Base-by-base conservation (phyloP, 2,113 vertebrate genomes). In the Sciurus niger region DNA sequence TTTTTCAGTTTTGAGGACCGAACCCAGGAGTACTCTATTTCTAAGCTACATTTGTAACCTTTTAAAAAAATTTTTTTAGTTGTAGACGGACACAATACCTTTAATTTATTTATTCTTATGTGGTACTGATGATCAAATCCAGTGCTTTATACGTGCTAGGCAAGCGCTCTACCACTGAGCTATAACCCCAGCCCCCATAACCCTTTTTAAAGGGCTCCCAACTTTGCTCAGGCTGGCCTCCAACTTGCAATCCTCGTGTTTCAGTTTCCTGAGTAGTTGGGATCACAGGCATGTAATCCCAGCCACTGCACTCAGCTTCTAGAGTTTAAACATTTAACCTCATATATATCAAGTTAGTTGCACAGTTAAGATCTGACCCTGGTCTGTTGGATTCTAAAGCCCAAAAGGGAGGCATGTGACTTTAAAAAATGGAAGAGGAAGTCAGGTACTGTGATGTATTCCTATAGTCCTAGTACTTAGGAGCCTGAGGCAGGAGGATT, bases 241-340 rank as follows among this genome's bases (percentile, higher is more conserved):
- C 30, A 68, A 68, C 32, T 67, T 67, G 65, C 16, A 34, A 17
- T 34, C 65, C 32, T 68, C 32, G 14, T 68, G 3, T 30, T 68
- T 34, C 30, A 68, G 32, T 34, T 68, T 68, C 20, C 65, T 16
- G 32, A 68, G 65, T 68, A 68, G 32, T 6, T 34, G 32, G 32
- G 65, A 68, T 68, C 32, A 68, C 32, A 68, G 13, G 14, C 63
- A 9, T 28, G 8, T 65, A 28, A 65, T 65, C 25, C 25, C 63
- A 65, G 63, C 24, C 63, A 28, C 22, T 10, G 11, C 8, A 32
- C 28, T 30, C 28, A 32, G 30, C 28, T 30, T 67, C 30, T 67
- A 88, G 43, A 78, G 32, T 83, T 92, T 53, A 84, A 94, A 86
- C 82, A 51, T 22, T 40, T 74, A 77, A 88, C 34, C 20, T 87